Evolutionary conservation across 2,113 vertebrate species (phyloP), one percentile per base, ranked within the genome.

Genomic region (Polyodon spathula): DNA sequence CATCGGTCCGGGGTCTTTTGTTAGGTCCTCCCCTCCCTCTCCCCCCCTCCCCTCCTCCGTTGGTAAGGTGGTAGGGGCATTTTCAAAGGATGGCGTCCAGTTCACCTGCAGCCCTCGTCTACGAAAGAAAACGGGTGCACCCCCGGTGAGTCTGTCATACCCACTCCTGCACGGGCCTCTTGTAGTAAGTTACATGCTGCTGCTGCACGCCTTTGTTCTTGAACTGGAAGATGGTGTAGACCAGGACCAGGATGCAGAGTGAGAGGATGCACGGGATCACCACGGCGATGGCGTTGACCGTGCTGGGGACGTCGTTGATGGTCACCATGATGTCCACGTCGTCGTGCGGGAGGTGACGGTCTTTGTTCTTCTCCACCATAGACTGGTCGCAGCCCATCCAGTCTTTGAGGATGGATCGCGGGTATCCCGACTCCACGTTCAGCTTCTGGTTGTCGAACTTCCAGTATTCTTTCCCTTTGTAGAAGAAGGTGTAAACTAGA

Each of bases 361-460:
- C 94, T 8, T 93, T 93, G 77, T 90, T 94, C 53, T 86, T 86
- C 65, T 95, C 92, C 37, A 93, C 84, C 15, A 95, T 92, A 14
- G 92, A 93, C 78, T 93, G 93, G 73, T 95, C 92, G 51, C 96
- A 99, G 66, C 96, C 95, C 95, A 99, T 97, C 96, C 96, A 99
- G 84, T 99, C 96, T 6, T 90, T 90, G 44, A 99, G 73, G 71
- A 99, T 96, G 1, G 92, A 98, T 67, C 95, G 90, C 1, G 96
- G 96, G 71, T 97, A 99, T 16, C 93, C 95, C 0, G 93, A 87
- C 66, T 98, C 95, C 83, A 97, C 96, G 0, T 81, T 91, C 74
- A 99, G 84, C 81, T 92, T 89, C 86, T 98, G 93, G 87, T 99
- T 99, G 76, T 99, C 94, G 0, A 99, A 99, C 75, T 97, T 99